Evolutionary conservation across 2,797 vertebrate genomes (phyloP).

Genomic region (Lepilemur septentrionalis): DNA sequence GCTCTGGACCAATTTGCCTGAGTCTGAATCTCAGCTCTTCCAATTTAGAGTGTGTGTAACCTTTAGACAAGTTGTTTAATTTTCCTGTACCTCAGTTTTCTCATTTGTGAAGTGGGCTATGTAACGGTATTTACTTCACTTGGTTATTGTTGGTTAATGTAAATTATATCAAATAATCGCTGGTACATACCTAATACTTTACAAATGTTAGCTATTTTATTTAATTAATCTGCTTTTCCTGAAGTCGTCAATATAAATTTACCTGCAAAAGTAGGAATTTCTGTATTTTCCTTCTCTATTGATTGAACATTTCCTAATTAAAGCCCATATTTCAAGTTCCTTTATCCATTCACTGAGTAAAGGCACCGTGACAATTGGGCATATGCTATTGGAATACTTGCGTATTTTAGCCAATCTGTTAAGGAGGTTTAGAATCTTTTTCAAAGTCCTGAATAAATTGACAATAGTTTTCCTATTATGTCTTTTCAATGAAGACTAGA

Average conservation of each 20-base stretch:
- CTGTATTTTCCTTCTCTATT: not conserved
- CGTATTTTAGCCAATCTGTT: not conserved
- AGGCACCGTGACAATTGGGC: not conserved
- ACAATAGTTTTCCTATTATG: not conserved
- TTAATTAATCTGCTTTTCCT: not conserved
- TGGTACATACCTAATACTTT: not conserved
- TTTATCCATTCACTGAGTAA: not conserved
- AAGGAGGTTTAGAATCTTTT: not conserved
- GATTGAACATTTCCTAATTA: not conserved
- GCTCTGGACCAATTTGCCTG: fast-evolving
- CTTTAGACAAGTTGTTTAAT: not conserved
- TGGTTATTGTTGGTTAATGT: not conserved
- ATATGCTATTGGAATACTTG: not conserved
- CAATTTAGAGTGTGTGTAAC: not conserved
- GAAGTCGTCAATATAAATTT: not conserved
- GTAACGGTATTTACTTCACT: not conserved
- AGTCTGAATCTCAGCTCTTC: not conserved
- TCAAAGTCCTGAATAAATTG: not conserved
- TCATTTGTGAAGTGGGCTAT: not conserved
- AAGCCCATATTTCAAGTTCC: not conserved
- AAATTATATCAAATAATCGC: not conserved
- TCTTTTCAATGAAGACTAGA: not conserved
- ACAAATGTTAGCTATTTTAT: not conserved
- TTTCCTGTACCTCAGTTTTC: not conserved
- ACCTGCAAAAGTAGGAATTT: not conserved